Conservation (phyloP, 2,113 vertebrate species). For the Siphamia tubifer region DNA sequence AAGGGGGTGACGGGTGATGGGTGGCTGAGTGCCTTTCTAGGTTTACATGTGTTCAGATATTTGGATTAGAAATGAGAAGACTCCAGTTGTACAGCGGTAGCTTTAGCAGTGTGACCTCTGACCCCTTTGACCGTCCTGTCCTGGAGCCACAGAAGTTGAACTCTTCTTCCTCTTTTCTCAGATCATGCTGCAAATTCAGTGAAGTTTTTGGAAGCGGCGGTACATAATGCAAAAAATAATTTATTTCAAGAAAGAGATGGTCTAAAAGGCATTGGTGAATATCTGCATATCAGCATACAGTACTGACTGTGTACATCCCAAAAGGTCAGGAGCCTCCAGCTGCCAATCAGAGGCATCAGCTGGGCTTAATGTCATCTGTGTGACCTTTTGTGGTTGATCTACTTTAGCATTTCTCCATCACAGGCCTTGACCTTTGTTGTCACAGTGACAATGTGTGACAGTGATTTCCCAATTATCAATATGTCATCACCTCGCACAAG, state of each 20-base stretch:
- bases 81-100: too few relatives aligned
- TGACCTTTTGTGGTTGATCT: conserved; percentile 78
- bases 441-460: conserved; percentile 36
- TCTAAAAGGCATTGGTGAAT: conserved; percentile 21
- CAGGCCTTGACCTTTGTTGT: conserved; percentile 76
- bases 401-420: conserved; percentile 63
- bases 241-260: neutral
- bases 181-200: too few relatives aligned
- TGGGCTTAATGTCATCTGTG: conserved; percentile 78
- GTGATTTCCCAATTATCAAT: conserved; percentile 45
- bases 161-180: too few relatives aligned
- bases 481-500: conserved; percentile 20
- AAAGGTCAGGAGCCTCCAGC: conserved; percentile 75
- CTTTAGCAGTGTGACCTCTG: too few relatives aligned
- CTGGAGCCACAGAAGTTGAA: too few relatives aligned
- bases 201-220: too few relatives aligned
- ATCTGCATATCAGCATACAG: conserved; percentile 16
- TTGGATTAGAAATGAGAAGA: too few relatives aligned
- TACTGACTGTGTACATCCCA: conserved; percentile 37
- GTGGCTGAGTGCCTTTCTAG: too few relatives aligned
- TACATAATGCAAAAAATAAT: conserved; percentile 14
- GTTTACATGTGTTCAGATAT: too few relatives aligned
- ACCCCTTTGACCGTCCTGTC: too few relatives aligned
- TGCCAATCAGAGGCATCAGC: conserved; percentile 75
- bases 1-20: too few relatives aligned